Conservation (phyloP, 1,140 invertebrate species). For the Drosophila biarmipes region DNA sequence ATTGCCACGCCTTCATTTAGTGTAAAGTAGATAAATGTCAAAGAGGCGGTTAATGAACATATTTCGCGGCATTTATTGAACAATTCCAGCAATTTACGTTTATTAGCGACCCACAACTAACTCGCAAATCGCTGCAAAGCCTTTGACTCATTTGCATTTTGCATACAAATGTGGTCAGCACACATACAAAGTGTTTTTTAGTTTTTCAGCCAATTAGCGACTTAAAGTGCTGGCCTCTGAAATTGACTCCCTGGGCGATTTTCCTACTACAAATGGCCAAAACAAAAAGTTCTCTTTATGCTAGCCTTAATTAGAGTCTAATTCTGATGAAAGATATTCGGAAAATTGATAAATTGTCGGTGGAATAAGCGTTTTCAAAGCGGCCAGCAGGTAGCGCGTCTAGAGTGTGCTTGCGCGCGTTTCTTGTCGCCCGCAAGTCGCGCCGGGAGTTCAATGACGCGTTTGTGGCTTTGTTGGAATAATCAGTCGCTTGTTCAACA, state of each 20-base stretch:
- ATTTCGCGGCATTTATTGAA: slow-evolving; percentile 72
- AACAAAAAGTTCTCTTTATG: slow-evolving; percentile 9
- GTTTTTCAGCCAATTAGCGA: slow-evolving; percentile 53
- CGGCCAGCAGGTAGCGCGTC: slow-evolving; percentile 56
- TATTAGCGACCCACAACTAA: slow-evolving; percentile 63
- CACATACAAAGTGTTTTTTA: slow-evolving; percentile 1
- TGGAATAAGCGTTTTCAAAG: slow-evolving; percentile 24
- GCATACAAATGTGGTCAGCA: slow-evolving; percentile 48
- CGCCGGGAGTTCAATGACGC: slow-evolving; percentile 31
- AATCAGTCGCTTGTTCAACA: slow-evolving; percentile 34
- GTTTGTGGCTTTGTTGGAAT: slow-evolving; percentile 25
- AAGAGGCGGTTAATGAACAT: slow-evolving; percentile 41
- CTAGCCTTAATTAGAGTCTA: slow-evolving; percentile 32
- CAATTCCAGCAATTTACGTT: slow-evolving; percentile 68
- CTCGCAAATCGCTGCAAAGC: slow-evolving; percentile 13
- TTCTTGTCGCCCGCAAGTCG: slow-evolving; percentile 42
- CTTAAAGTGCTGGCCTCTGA: slow-evolving; percentile 21
- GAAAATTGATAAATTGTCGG: slow-evolving; percentile 62
- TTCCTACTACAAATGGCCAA: slow-evolving; percentile 4
- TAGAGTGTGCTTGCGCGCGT: slow-evolving; percentile 15
- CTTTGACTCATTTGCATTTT: slow-evolving; percentile 69
- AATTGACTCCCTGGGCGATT: slow-evolving; percentile 17
- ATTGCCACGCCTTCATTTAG: background rate
- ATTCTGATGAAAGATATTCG: slow-evolving; percentile 31
- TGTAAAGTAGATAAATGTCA: slow-evolving; percentile 54